phyloP scores from a whole-genome alignment of 1,140 invertebrate species.

The Polyergus mexicanus region DNA sequence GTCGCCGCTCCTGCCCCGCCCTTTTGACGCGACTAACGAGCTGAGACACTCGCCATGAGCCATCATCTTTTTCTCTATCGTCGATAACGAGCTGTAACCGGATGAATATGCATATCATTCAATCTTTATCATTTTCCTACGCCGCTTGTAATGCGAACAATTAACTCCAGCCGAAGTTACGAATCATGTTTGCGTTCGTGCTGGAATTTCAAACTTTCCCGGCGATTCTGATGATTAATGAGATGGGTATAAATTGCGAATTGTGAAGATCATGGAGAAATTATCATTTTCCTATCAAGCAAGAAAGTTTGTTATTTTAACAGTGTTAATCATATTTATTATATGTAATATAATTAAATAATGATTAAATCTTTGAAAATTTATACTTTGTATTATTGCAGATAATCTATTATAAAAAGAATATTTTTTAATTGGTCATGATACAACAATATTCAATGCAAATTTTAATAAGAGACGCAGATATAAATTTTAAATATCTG shows the following conservation, averaged over 20 bases:
- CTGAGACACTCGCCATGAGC: conserved; percentile 18
- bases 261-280: background rate
- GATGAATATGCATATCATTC: conserved; percentile 51
- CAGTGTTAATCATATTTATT: background rate
- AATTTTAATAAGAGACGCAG: background rate
- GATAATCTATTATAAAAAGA: background rate
- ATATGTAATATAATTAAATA: too few species aligned
- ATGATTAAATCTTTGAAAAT: too few species aligned
- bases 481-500: background rate
- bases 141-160: conserved; percentile 29
- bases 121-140: conserved; percentile 35
- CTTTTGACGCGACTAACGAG: conserved; percentile 63
- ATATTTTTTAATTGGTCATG: background rate
- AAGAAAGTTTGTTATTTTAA: background rate
- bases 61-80: conserved; percentile 42
- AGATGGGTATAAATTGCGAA: background rate
- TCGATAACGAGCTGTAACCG: conserved; percentile 19
- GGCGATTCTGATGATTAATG: background rate
- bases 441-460: background rate
- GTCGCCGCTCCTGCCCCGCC: conserved; percentile 52
- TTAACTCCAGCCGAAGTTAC: conserved; percentile 30
- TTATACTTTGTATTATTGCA: background rate
- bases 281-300: background rate
- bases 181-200: conserved; percentile 31
- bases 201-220: background rate